Conservation (phyloP, 1,140 invertebrate species). For the Drosophila virilis region DNA sequence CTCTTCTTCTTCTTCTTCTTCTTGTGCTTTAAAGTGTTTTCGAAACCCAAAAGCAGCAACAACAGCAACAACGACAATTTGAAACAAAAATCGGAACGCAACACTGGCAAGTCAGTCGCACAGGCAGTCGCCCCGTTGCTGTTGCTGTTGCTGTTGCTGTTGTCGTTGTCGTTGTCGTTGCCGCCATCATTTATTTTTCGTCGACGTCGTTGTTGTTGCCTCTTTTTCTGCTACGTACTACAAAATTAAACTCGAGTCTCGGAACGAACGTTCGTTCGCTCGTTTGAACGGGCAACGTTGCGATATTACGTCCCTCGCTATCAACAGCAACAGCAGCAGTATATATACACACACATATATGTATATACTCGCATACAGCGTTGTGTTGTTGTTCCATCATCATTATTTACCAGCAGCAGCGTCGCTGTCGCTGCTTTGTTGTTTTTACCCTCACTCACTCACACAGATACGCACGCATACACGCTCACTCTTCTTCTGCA, state of each 20-base stretch:
- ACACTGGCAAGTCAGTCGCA: constrained; percentile 75
- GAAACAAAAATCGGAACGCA: constrained; percentile 80
- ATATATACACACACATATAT: constrained; percentile 42
- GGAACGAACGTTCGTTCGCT: constrained; percentile 70
- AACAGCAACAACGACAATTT: constrained; percentile 52
- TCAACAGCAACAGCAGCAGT: constrained; percentile 60
- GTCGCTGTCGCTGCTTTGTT: constrained; percentile 68
- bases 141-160: constrained; percentile 38
- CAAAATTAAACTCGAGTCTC: constrained; percentile 79
- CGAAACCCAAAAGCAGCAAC: constrained; percentile 57
- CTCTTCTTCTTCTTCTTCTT: constrained; percentile 38
- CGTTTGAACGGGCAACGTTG: constrained; percentile 78
- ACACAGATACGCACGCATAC: constrained; percentile 22
- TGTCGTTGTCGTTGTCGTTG: constrained; percentile 60
- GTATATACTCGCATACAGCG: constrained; percentile 27
- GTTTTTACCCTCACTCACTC: constrained; percentile 71
- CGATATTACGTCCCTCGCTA: constrained; percentile 78
- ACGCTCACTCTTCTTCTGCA: constrained; percentile 32
- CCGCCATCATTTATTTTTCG: too few relatives aligned
- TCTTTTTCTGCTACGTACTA: constrained; percentile 78
- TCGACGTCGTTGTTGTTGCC: constrained; percentile 59
- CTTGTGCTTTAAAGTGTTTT: constrained; percentile 70
- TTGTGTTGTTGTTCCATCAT: constrained; percentile 73
- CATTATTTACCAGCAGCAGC: constrained; percentile 77
- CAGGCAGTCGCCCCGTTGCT: constrained; percentile 30